Base-by-base conservation (phyloP, 2,797 vertebrate genomes). In the Miichthys miiuy region DNA sequence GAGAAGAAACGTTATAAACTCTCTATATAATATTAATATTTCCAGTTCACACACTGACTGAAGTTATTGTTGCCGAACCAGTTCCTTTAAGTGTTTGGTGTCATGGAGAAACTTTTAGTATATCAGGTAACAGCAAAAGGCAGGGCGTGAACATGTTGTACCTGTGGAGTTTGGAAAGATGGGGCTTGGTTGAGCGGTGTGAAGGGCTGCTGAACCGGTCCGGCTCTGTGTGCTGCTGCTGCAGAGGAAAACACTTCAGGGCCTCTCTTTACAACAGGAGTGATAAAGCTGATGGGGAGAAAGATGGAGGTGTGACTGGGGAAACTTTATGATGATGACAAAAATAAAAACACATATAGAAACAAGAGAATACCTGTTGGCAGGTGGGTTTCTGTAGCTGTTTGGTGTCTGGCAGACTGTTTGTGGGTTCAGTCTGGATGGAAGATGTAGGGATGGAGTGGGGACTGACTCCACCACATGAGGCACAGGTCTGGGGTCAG, bases 251-350 rank as follows among this genome's bases (percentile, higher is more conserved):
- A 79, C 42, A 92, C 82, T 51, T 91, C 85, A 18, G 95, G 91
- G 14, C 85, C 88, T 88, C 92, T 96, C 88, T 95, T 97, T 47
- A 96, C 88, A 62, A 97, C 90, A 20, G 98, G 97, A 3, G 97
- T 98, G 74, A 94, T 68, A 38, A 94, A 93, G 84, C 95, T 96
- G 80, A 67, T 38, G 12, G 21, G 20, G 3, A 41, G 13, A 73
- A 17, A 25, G 20, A 46, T 20, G 1, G 6, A 21, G 4, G 4
- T 51, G 16, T 72, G 18, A 64, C 2, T 47, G 11, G 1, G 10
- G 0, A 66, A 11, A 10, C 58, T 20, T 21, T 34, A 54, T 41
- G 1, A 56, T 51, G 11, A 8, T 13, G 30, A 42, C 21, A 61
- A 54, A 51, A 3, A 55, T 8, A 46, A 9, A 56, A 21, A 14